Conservation (phyloP, 2,888 invertebrate genomes). For the Drosophila tripunctata region DNA sequence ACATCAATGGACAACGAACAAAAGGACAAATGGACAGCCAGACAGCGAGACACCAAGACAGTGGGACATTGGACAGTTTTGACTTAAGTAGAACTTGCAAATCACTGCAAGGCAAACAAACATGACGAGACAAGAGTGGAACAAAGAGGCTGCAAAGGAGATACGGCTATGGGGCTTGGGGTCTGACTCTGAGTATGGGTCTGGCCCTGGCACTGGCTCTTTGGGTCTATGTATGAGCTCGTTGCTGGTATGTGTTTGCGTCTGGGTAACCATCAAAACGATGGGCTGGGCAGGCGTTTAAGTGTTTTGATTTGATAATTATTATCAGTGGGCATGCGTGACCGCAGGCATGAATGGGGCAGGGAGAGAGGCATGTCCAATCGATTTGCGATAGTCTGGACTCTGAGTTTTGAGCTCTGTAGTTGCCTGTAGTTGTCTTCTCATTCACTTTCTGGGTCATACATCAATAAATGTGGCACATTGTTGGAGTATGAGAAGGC, state of each 20-base stretch:
- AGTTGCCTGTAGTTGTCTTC: background rate
- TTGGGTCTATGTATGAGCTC: constrained; percentile 35
- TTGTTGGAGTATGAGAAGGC: constrained; percentile 38
- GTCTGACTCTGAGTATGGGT: constrained; percentile 23
- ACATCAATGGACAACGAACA: constrained; percentile 30
- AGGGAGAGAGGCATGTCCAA: constrained; percentile 66
- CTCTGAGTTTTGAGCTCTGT: background rate
- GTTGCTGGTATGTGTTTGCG: too few relatives aligned
- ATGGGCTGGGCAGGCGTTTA: constrained; percentile 80
- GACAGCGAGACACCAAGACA: too few relatives aligned
- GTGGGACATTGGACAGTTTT: constrained; percentile 59
- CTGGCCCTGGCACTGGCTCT: background rate
- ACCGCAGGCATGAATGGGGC: constrained; percentile 59
- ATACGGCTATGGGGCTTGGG: background rate
- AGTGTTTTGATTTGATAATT: constrained; percentile 83
- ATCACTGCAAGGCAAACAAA: constrained; percentile 78
- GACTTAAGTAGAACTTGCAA: constrained; percentile 78
- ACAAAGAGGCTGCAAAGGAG: background rate
- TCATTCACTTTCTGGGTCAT: constrained; percentile 65
- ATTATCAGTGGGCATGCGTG: constrained; percentile 82
- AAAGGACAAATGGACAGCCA: constrained; percentile 25
- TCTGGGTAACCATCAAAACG: constrained; percentile 54
- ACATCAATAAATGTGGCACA: constrained; percentile 65
- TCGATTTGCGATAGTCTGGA: constrained; percentile 63
- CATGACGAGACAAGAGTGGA: constrained; percentile 42